A percentile compares a stretch with the other conserved stretches of the same genome.
phyloP scores from a whole-genome alignment of 64 coral and sea anemone species.

The Pocillopora verrucosa region DNA sequence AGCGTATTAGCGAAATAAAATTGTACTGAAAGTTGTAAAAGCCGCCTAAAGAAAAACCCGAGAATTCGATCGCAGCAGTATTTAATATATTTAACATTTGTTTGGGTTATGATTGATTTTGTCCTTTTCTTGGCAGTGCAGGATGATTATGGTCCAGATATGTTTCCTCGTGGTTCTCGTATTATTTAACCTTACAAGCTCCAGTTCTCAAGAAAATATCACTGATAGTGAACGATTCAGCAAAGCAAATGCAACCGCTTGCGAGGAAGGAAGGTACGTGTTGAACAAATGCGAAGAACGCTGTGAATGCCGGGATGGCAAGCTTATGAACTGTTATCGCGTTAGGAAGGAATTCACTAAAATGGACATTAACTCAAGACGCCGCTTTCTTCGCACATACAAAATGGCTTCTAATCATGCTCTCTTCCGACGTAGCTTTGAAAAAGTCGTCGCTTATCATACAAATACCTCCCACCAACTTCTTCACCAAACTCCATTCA shows the following conservation, averaged over 20 bases:
- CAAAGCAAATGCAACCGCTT: neutral
- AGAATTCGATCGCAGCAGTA: too few relatives aligned
- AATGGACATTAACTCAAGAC: constrained; percentile 36
- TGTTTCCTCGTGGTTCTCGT: too few relatives aligned
- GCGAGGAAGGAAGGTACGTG: constrained; percentile 22
- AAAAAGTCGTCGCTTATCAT: constrained; percentile 42
- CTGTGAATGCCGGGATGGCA: constrained; percentile 49
- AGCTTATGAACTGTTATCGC: constrained; percentile 43
- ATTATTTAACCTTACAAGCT: too few relatives aligned
- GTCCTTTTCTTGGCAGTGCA: too few relatives aligned
- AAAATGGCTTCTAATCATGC: constrained; percentile 30
- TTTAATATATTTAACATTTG: too few relatives aligned
- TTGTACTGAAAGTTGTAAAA: too few relatives aligned
- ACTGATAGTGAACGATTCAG: too few relatives aligned
- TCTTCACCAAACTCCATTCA: constrained; percentile 51
- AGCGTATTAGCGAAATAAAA: too few relatives aligned
- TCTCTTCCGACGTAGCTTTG: constrained; percentile 38
- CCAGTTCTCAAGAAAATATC: too few relatives aligned
- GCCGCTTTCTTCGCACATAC: constrained; percentile 52
- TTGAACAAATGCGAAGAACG: constrained; percentile 55
- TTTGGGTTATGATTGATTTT: too few relatives aligned
- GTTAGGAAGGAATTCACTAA: constrained; percentile 56
- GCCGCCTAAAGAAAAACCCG: too few relatives aligned
- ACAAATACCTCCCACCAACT: neutral
- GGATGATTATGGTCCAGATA: too few relatives aligned